Evolutionary conservation across 2,113 vertebrate genomes (phyloP), one percentile per base, ranked within the genome.

Genomic region (Sigmodon hispidus): DNA sequence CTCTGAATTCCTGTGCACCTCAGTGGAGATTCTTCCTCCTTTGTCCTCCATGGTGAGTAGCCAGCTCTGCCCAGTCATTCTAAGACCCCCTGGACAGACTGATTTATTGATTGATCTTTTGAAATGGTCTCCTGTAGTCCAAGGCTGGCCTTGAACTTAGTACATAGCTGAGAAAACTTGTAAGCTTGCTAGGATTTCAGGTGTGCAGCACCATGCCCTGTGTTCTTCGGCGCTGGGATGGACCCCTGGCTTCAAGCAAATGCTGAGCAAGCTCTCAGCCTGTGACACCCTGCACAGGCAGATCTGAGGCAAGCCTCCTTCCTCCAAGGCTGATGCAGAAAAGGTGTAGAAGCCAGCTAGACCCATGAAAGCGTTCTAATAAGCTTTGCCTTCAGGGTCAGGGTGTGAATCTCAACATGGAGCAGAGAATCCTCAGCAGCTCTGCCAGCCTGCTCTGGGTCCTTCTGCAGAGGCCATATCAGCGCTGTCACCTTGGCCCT

Each of bases 331-430:
- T 81, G 61, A 22, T 43, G 50, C 21, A 73, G 61, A 65, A 8
- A 4, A 36, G 43, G 4, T 24, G 19, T 2, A 45, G 2, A 5
- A 1, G 21, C 16, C 0, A 1, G 7, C 13, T 70, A 16, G 34
- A 57, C 24, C 79, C 45, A 17, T 1, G 1, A 36, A n/a, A 59
- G 15, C 3, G 83, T 55, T 40, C 40, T 50, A 19, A 26, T 3
- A 31, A 52, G 70, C 1, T 21, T 87, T 45, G 22, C 52, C n/a
- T 13, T 77, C 36, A 15, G 6, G 21, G 43, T 11, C 16, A 7
- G 34, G 36, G 9, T 24, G 1, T 21, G 2, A 40, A 84, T 5
- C 29, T 15, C 59, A 48, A 40, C 11, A 45, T 36, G 24, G 1
- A 7, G 50, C 13, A 76, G 50, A 87, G 3, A 61, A 7, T 48